Conservation (phyloP, 2,113 vertebrate species). For the Ceyx melanurus region DNA sequence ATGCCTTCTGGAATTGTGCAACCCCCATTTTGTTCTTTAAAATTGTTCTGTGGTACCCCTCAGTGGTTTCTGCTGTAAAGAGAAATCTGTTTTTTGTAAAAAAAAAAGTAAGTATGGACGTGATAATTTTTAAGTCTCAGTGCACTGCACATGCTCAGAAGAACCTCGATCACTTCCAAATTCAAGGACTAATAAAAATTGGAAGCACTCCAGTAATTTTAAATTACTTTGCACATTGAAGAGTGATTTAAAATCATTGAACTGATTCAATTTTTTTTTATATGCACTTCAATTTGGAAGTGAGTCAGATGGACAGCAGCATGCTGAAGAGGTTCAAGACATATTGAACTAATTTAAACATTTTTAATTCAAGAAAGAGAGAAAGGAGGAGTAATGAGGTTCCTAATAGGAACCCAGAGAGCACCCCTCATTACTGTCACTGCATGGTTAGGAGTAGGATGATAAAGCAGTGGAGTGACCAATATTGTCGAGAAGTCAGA, state of each 20-base stretch:
- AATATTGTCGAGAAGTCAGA: background rate
- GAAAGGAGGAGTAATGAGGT: constrained; percentile 66
- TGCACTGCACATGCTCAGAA: constrained; percentile 76
- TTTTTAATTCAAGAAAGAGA: constrained; percentile 61
- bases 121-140: constrained; percentile 74
- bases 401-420: constrained; percentile 21
- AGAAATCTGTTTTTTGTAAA: background rate
- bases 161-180: constrained; percentile 76
- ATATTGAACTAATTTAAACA: constrained; percentile 66
- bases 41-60: background rate
- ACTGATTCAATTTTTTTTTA: constrained; percentile 79
- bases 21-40: background rate
- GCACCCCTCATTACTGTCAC: background rate
- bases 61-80: constrained; percentile 32
- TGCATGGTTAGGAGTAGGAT: background rate
- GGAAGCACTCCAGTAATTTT: constrained; percentile 84
- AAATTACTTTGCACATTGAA: constrained; percentile 81
- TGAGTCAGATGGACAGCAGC: constrained; percentile 75
- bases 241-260: constrained; percentile 83
- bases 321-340: constrained; percentile 52
- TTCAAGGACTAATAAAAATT: constrained; percentile 84
- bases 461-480: background rate
- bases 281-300: constrained; percentile 78
- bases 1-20: background rate
- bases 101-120: background rate